Percentiles rank a stretch among this genome's conserved stretches.
These are phyloP conservation scores for Mastomys coucha DNA, from an alignment of 2,113 vertebrate species.

Conservation along the genomic window DNA sequence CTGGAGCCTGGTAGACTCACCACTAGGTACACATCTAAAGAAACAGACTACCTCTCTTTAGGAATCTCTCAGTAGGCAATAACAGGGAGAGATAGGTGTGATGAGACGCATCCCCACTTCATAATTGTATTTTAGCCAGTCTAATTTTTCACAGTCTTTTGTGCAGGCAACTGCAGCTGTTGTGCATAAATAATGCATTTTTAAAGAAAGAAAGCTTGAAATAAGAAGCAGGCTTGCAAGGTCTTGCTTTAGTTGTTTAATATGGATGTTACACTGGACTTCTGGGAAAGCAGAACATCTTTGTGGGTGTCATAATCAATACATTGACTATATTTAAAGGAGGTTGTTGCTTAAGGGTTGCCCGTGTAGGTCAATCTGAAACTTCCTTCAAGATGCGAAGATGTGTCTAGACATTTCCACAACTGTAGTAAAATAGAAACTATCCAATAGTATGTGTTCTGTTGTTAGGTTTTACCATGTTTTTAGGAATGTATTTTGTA, in stretches of 20 bases:
- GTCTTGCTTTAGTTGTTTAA: neutral
- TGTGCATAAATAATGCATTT: neutral
- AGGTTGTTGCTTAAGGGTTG: neutral
- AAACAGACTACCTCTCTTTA: neutral
- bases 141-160: neutral
- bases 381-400: neutral
- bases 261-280: neutral
- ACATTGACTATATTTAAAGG: neutral
- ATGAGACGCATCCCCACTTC: neutral
- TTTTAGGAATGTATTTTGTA: neutral
- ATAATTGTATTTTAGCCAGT: neutral
- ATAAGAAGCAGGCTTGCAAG: neutral
- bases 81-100: too few species aligned
- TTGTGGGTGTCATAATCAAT: neutral
- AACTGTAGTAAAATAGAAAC: neutral
- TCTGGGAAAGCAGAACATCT: neutral
- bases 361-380: neutral
- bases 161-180: too few species aligned
- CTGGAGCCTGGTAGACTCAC: neutral
- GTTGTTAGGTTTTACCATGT: neutral
- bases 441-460: neutral
- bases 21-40: neutral
- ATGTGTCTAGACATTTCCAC: neutral
- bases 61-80: neutral
- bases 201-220: conserved; percentile 4